Conservation (phyloP, 1,140 invertebrate genomes). For the Druon quercuslanigerum region DNA sequence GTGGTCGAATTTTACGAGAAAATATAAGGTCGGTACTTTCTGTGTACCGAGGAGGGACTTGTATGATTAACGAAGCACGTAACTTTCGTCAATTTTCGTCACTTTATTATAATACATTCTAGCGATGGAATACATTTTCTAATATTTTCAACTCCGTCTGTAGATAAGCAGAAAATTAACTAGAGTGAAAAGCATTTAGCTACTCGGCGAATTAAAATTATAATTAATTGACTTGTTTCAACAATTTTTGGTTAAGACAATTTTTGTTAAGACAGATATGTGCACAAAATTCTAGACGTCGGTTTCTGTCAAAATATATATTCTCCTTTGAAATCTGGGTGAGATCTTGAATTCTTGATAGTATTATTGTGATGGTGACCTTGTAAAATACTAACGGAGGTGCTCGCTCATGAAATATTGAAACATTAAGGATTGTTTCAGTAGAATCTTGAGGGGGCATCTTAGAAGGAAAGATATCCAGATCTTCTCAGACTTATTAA, state of each 20-base stretch:
- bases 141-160: background rate
- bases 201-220: background rate
- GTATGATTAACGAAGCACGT: slow-evolving; percentile 4
- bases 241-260: background rate
- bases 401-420: background rate
- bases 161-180: background rate
- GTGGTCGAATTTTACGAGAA: background rate
- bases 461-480: slow-evolving; percentile 10
- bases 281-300: no score
- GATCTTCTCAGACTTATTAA: slow-evolving; percentile 22
- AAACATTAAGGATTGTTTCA: background rate
- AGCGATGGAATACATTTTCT: slow-evolving; percentile 3
- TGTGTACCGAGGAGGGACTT: background rate
- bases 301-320: no score
- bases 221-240: background rate
- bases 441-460: background rate
- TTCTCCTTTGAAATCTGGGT: background rate
- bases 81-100: slow-evolving; percentile 12
- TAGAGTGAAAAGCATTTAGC: no score
- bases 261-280: no score
- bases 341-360: background rate
- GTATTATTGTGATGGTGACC: background rate
- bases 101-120: slow-evolving; percentile 4
- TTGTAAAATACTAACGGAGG: background rate
- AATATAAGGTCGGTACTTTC: background rate